Conservation (phyloP, 1,140 invertebrate species). For the Nasonia giraulti region DNA sequence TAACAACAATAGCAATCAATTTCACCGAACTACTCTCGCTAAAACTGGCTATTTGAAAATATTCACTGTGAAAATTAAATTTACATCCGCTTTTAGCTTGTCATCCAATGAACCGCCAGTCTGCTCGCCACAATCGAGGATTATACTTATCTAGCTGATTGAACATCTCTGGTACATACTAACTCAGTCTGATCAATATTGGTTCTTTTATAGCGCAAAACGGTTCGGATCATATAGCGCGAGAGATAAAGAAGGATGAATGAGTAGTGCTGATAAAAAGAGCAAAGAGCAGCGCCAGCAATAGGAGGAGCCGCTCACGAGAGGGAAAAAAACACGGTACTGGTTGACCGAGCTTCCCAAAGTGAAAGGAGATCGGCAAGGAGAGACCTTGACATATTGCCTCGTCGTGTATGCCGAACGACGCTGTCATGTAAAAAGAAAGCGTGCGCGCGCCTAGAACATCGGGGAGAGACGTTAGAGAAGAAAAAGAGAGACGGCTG, state of each 20-base stretch:
- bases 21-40: no score
- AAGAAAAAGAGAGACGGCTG: neutral
- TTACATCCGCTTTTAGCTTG: no score
- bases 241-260: neutral
- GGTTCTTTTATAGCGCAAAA: neutral
- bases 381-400: slow-evolving; percentile 42
- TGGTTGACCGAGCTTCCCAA: slow-evolving; percentile 21
- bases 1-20: no score
- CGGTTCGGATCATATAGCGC: neutral
- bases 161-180: no score
- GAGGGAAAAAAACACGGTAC: neutral
- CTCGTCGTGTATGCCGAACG: slow-evolving; percentile 31
- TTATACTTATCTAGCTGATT: no score
- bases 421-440: slow-evolving; percentile 30
- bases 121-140: no score
- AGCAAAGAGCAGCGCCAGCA: neutral
- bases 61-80: no score
- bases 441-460: no score
- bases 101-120: no score
- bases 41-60: no score
- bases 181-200: no score
- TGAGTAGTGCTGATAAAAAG: slow-evolving; percentile 7
- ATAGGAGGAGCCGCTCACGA: neutral
- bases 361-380: slow-evolving; percentile 38
- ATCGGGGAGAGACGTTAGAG: neutral